These are phyloP conservation scores for Heteronetta atricapilla DNA, from an alignment of 2,113 vertebrate genomes.

Conservation along the genomic window DNA sequence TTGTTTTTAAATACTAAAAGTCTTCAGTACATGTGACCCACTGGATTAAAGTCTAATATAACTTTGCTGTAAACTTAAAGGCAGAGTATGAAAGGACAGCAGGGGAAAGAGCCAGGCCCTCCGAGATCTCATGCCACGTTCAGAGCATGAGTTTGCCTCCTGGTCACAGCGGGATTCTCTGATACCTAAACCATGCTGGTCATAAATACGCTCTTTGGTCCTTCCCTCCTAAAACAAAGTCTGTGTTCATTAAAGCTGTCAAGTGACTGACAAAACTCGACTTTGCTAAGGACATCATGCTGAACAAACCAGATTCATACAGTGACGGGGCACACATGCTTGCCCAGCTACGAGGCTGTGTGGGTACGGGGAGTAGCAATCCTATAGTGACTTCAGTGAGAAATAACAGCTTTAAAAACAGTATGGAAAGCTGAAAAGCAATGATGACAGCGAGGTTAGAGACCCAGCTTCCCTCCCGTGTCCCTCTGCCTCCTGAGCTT, in stretches of 20 bases:
- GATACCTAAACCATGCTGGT: not conserved
- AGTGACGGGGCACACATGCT: accelerated
- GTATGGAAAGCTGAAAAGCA: not conserved
- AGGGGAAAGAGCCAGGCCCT: no score
- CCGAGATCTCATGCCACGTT: accelerated
- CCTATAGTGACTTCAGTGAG: accelerated
- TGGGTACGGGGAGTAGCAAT: accelerated
- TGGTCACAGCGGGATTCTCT: not conserved
- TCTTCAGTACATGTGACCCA: accelerated
- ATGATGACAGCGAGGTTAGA: accelerated
- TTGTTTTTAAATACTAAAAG: not conserved
- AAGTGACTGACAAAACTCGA: no score
- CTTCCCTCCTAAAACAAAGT: not conserved
- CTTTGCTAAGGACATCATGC: not conserved
- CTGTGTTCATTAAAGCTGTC: not conserved
- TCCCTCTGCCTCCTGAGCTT: accelerated
- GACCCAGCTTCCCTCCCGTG: not conserved
- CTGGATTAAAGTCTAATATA: not conserved
- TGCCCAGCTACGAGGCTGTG: not conserved
- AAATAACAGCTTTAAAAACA: not conserved
- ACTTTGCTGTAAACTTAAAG: not conserved
- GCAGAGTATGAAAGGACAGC: not conserved
- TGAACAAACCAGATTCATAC: accelerated
- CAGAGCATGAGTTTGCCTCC: not conserved
- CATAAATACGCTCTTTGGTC: no score